Evolutionary conservation across 1,140 invertebrate species (phyloP).

Genomic region (Geopemphigus sp.): DNA sequence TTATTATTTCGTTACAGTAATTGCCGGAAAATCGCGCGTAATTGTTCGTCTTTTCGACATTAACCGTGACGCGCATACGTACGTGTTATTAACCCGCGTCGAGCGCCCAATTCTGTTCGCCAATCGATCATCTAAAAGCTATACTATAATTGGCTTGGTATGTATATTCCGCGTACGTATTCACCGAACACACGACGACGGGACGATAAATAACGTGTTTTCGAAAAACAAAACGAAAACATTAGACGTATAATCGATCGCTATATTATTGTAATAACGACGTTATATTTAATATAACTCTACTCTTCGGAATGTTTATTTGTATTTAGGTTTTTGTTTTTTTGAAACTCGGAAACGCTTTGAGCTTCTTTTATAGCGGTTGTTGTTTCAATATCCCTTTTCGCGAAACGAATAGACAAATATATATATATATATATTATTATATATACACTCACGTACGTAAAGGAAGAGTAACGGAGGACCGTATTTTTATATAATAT

Average conservation of each 20-base stretch:
- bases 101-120: background rate
- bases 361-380: background rate
- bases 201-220: background rate
- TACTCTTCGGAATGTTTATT: background rate
- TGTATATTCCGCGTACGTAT: too few species aligned
- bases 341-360: background rate
- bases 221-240: background rate
- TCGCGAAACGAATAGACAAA: background rate
- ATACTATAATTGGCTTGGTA: background rate
- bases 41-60: too few species aligned
- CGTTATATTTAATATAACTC: background rate
- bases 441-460: too few species aligned
- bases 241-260: background rate
- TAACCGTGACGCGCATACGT: too few species aligned
- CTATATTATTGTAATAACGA: background rate
- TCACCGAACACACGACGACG: too few species aligned
- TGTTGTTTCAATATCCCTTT: slow-evolving; percentile 1
- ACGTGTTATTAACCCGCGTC: too few species aligned
- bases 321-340: background rate
- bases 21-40: too few species aligned
- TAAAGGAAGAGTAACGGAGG: too few species aligned
- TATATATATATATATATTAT: background rate
- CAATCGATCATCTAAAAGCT: background rate
- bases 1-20: too few species aligned
- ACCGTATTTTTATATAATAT: background rate